A percentile compares a stretch with the other conserved stretches of the same genome.
phyloP scores from a whole-genome alignment of 2,888 invertebrate species.

The Plebejus anna region DNA sequence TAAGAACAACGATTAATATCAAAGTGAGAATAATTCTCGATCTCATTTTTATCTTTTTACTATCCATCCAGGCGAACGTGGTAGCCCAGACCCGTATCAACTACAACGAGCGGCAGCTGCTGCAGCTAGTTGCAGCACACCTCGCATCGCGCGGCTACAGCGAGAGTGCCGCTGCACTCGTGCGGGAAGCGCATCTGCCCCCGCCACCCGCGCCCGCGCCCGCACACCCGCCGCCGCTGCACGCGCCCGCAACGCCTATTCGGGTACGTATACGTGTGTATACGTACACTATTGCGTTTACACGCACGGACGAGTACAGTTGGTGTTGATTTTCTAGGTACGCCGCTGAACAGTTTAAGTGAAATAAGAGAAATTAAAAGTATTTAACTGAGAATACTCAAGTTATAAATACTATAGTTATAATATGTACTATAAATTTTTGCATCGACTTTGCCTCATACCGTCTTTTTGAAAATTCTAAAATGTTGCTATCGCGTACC shows the following conservation, averaged over 20 bases:
- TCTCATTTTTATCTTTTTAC: neutral
- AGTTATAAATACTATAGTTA: no score
- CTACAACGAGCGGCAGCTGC: slow-evolving; percentile 95
- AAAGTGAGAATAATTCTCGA: no score
- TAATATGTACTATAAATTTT: no score
- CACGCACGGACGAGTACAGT: no score
- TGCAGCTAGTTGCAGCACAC: slow-evolving; percentile 95
- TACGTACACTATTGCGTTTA: neutral
- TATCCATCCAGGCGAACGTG: slow-evolving; percentile 86
- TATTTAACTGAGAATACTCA: no score
- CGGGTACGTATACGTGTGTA: slow-evolving; percentile 53
- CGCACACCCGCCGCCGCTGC: slow-evolving; percentile 57
- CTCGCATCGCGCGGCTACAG: slow-evolving; percentile 86
- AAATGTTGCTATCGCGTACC: no score
- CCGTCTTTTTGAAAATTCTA: no score
- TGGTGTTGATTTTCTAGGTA: no score
- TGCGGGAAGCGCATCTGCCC: slow-evolving; percentile 87
- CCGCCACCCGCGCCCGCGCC: slow-evolving; percentile 75
- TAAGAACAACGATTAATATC: no score
- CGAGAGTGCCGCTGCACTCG: slow-evolving; percentile 86
- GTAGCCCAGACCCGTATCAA: slow-evolving; percentile 97
- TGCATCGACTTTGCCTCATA: no score
- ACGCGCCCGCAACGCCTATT: slow-evolving; percentile 74
- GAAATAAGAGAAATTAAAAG: no score
- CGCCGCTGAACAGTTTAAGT: no score